These are phyloP conservation scores for Erpobdella octoculata DNA, from an alignment of 2,888 invertebrate species.

Conservation along the genomic window DNA sequence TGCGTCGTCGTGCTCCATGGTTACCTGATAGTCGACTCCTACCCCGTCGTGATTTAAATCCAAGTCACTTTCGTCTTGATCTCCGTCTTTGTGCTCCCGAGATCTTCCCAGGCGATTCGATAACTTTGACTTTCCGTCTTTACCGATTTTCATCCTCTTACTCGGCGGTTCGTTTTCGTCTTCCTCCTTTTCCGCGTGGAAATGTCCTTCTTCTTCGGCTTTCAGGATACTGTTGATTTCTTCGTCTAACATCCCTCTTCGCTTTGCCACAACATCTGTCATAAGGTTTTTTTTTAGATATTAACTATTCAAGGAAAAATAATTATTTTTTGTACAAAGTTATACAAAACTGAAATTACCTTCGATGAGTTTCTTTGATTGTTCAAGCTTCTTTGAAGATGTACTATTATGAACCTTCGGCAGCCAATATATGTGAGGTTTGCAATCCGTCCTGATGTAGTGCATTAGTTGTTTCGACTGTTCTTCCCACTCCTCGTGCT, in stretches of 20 bases:
- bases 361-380: constrained; percentile 26
- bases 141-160: constrained; percentile 1
- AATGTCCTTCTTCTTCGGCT: background rate
- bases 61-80: background rate
- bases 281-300: background rate
- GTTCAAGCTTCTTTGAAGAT: constrained; percentile 25
- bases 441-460: constrained; percentile 77
- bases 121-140: background rate
- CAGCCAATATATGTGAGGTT: constrained; percentile 77
- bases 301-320: background rate
- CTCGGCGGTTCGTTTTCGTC: background rate
- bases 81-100: background rate
- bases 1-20: background rate
- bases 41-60: background rate
- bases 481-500: constrained; percentile 73
- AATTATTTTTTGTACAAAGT: background rate
- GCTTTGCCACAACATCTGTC: constrained; percentile 16
- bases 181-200: background rate
- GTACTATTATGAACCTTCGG: constrained; percentile 55
- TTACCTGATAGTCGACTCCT: background rate
- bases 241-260: constrained; percentile 16
- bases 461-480: constrained; percentile 68
- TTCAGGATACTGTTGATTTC: constrained; percentile 20
- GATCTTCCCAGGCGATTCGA: too few species aligned
- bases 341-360: background rate